Evolutionary conservation across 2,888 invertebrate species (phyloP).

Genomic region (Holacanthella duospinosa): DNA sequence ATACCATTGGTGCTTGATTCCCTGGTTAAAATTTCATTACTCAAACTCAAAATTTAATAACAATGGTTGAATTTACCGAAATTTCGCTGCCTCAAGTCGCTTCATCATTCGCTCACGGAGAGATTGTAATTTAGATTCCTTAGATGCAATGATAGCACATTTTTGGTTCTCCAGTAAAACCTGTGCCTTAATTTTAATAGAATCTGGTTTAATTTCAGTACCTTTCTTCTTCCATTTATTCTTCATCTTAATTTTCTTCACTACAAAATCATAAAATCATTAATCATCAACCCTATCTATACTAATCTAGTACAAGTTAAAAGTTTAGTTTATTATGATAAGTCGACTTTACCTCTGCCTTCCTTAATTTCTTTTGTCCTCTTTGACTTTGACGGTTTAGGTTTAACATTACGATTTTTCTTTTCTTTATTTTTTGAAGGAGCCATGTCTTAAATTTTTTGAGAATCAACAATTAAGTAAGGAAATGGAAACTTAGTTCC

Average conservation of each 20-base stretch:
- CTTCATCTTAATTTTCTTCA: not conserved
- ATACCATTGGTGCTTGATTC: not conserved
- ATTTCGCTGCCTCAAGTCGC: constrained; percentile 56
- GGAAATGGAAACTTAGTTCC: too few species aligned
- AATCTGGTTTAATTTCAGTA: not conserved
- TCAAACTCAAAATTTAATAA: constrained; percentile 39
- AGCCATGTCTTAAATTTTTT: too few species aligned
- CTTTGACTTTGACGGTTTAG: too few species aligned
- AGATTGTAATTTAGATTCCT: not conserved
- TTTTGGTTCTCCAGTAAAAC: too few species aligned
- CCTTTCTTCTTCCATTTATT: not conserved
- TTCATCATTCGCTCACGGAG: constrained; percentile 55
- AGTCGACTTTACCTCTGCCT: too few species aligned
- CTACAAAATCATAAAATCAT: not conserved
- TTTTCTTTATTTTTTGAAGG: too few species aligned
- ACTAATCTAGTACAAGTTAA: not conserved
- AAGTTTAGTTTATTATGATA: not conserved
- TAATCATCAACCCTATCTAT: not conserved
- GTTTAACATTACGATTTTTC: too few species aligned
- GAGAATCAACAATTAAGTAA: too few species aligned
- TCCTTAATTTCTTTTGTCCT: too few species aligned
- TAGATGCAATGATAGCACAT: too few species aligned
- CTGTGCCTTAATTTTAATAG: not conserved
- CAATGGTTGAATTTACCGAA: constrained; percentile 39
- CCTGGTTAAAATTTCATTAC: not conserved